Base-by-base conservation (phyloP, 2,113 vertebrate genomes). In the Ailurus styani region DNA sequence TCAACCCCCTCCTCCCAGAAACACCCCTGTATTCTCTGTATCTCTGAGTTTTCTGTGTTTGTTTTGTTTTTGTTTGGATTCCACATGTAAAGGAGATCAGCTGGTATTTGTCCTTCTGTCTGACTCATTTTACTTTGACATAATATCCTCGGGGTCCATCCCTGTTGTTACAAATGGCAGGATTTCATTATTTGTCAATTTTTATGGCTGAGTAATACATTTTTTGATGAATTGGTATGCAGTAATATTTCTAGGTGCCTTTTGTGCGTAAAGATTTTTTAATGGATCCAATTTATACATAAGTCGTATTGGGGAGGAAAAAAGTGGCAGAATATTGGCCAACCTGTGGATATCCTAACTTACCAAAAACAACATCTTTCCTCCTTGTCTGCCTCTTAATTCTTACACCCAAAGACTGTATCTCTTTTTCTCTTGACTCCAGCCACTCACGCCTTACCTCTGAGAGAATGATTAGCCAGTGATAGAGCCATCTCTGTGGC, bases 181-280 rank as follows among this genome's bases (percentile, higher is more conserved):
- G 20, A 77, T 77, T 47, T 17, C 27, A 31, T 7, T 72, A 15
- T 66, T 66, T 66, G 34, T 40, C 21, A n/a, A n/a, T 37, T n/a
- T 70, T 37, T 42, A 47, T 77, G 45, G 45, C 75, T 50, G 42
- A 77, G 42, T 47, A 31, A 20, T 50, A 20, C 64, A 45, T 79
- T 79, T 57, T 75, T 96, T 40, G 60, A 89, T 90, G 66, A 94
- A 79, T 34, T 87, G 40, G 57, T 18, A 0, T 12, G 3, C 90
- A 31, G 42, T 0, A 0, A 78, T 95, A 68, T 45, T 62, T 87
- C 9, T 55, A 81, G 57, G 50, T 95, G n/a, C 86, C 95, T 96
- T 95, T 93, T 0, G 0, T 90, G 18, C 70, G 88, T 81, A 83
- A 82, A 77, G 21, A 40, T 11, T 64, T 73, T 70, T 83, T 37